Conservation (phyloP, 2,113 vertebrate species). For the Laterallus jamaicensis region DNA sequence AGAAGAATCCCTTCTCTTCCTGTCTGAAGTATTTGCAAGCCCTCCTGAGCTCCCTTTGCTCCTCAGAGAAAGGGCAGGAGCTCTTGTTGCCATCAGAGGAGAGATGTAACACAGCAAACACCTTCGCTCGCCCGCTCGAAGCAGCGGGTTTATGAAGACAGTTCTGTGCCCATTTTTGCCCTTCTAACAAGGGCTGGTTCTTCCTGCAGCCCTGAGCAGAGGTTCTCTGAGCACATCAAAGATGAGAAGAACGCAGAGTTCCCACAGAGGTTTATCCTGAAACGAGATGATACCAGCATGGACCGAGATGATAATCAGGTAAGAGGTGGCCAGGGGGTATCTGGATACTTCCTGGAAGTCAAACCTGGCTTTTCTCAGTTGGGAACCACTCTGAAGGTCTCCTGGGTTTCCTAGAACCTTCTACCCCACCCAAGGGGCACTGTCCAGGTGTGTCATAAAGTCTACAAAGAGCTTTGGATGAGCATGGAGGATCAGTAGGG, state of each 20-base stretch:
- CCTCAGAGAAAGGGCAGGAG: background rate
- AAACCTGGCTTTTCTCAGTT: too few species aligned
- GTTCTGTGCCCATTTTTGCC: rapidly evolving
- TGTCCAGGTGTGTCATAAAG: background rate
- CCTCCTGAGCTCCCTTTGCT: background rate
- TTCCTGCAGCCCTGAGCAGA: conserved; percentile 91
- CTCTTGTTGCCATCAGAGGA: background rate
- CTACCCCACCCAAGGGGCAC: background rate
- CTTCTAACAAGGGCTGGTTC: conserved; percentile 10
- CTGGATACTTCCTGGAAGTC: background rate
- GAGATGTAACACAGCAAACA: background rate
- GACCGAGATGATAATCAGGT: conserved; percentile 99
- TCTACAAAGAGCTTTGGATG: background rate
- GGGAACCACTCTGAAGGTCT: background rate
- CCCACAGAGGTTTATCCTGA: conserved; percentile 97
- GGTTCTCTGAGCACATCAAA: conserved; percentile 98
- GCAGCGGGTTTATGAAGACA: background rate
- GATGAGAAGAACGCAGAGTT: conserved; percentile 96
- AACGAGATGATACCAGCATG: conserved; percentile 96
- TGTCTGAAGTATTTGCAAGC: background rate
- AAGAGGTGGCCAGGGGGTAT: background rate
- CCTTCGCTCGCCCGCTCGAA: rapidly evolving
- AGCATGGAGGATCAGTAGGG: background rate
- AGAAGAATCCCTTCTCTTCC: background rate
- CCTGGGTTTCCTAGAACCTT: background rate